Conservation (phyloP, 2,797 vertebrate species). For the Leontocebus nigricollis region DNA sequence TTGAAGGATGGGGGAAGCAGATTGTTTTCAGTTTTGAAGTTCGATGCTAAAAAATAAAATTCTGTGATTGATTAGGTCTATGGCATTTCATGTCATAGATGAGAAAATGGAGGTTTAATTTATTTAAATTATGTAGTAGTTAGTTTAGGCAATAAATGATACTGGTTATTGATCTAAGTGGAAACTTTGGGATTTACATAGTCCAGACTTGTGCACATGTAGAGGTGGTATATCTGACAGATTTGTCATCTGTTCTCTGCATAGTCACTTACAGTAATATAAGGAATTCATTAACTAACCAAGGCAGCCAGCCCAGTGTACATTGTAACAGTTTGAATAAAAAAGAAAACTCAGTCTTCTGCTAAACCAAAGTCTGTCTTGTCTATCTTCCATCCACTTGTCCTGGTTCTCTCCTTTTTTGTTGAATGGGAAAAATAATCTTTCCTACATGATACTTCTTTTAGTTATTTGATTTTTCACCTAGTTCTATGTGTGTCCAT, state of each 20-base stretch:
- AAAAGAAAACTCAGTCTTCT: neutral
- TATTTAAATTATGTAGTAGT: neutral
- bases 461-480: constrained; percentile 12
- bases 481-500: neutral
- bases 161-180: neutral
- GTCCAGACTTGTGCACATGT: neutral
- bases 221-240: neutral
- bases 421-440: neutral
- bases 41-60: constrained; percentile 1
- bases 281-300: neutral
- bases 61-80: neutral
- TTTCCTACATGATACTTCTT: neutral
- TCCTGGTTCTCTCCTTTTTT: neutral
- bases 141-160: neutral
- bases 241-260: neutral
- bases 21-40: constrained; percentile 27
- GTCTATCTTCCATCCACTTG: neutral
- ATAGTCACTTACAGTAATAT: neutral
- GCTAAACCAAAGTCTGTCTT: neutral
- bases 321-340: neutral
- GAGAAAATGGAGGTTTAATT: constrained; percentile 3
- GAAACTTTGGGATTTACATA: neutral
- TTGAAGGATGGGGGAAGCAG: neutral
- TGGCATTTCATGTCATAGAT: constrained; percentile 1
- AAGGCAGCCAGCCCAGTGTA: neutral